Evolutionary conservation across 2,888 invertebrate species (phyloP).

Genomic region (Meandrusa payeni): DNA sequence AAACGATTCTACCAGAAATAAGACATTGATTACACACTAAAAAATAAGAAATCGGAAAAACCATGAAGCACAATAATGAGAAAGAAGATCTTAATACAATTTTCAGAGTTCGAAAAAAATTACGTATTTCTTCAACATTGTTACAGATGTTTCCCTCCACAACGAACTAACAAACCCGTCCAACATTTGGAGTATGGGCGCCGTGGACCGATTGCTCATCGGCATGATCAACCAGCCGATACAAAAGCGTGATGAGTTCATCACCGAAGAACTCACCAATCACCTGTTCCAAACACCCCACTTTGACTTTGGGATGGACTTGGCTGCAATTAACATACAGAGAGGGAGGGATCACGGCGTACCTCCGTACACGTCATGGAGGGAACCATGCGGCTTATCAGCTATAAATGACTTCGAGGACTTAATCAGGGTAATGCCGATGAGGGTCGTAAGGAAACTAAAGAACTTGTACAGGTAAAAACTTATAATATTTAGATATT

Average conservation of each 20-base stretch:
- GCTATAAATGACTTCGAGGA: constrained; percentile 85
- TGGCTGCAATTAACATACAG: constrained; percentile 94
- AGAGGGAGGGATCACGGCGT: constrained; percentile 92
- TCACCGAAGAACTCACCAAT: constrained; percentile 89
- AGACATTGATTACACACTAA: no score
- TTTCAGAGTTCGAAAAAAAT: no score
- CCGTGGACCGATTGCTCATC: constrained; percentile 88
- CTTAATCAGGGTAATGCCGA: constrained; percentile 84
- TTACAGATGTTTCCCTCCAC: constrained; percentile 91
- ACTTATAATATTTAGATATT: no score
- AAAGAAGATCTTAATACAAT: no score
- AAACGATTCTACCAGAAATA: no score
- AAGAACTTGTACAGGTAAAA: constrained; percentile 77
- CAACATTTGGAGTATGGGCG: constrained; percentile 88
- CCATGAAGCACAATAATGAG: no score
- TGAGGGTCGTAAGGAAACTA: constrained; percentile 82
- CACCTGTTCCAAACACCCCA: constrained; percentile 88
- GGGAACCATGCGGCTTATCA: constrained; percentile 88
- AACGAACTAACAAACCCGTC: constrained; percentile 86
- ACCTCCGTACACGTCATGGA: constrained; percentile 89
- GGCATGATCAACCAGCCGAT: constrained; percentile 89
- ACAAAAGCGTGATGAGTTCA: constrained; percentile 90
- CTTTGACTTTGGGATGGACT: constrained; percentile 89
- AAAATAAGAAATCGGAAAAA: no score
- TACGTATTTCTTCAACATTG: constrained; percentile 48